Evolutionary conservation across 1,140 invertebrate genomes (phyloP).

Genomic region (Tetranychus urticae): DNA sequence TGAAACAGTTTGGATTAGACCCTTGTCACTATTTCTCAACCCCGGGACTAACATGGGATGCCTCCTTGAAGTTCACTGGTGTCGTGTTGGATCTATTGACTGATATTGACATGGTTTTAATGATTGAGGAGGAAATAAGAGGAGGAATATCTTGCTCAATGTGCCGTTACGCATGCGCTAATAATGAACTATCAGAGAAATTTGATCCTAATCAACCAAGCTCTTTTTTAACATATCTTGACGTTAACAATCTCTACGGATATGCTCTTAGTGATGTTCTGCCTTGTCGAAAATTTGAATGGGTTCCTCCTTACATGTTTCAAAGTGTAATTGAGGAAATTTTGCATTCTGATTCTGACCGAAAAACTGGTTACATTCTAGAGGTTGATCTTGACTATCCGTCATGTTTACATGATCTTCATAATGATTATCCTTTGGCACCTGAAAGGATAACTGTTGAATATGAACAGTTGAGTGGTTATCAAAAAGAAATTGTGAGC

Average conservation of each 20-base stretch:
- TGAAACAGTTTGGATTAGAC: slow-evolving; percentile 13
- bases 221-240: slow-evolving; percentile 13
- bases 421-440: slow-evolving; percentile 21
- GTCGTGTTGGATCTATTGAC: slow-evolving; percentile 14
- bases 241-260: slow-evolving; percentile 14
- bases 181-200: slow-evolving; percentile 10
- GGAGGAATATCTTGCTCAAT: background rate
- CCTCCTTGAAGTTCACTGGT: slow-evolving; percentile 13
- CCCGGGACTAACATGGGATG: slow-evolving; percentile 10
- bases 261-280: background rate
- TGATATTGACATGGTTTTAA: slow-evolving; percentile 14
- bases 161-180: background rate
- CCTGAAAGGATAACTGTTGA: slow-evolving; percentile 13
- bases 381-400: slow-evolving; percentile 15
- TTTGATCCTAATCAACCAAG: slow-evolving; percentile 4
- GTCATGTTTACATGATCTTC: slow-evolving; percentile 13
- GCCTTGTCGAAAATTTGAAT: slow-evolving; percentile 5
- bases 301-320: background rate
- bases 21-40: slow-evolving; percentile 15
- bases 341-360: background rate
- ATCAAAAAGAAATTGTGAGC: slow-evolving; percentile 12
- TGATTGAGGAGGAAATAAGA: slow-evolving; percentile 15
- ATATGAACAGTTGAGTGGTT: background rate
- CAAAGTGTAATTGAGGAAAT: slow-evolving; percentile 2
- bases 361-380: slow-evolving; percentile 11